Evolutionary conservation across 2,113 vertebrate species (phyloP), one percentile per base, ranked within the genome.

Genomic region (Hirundichthys speculiger): DNA sequence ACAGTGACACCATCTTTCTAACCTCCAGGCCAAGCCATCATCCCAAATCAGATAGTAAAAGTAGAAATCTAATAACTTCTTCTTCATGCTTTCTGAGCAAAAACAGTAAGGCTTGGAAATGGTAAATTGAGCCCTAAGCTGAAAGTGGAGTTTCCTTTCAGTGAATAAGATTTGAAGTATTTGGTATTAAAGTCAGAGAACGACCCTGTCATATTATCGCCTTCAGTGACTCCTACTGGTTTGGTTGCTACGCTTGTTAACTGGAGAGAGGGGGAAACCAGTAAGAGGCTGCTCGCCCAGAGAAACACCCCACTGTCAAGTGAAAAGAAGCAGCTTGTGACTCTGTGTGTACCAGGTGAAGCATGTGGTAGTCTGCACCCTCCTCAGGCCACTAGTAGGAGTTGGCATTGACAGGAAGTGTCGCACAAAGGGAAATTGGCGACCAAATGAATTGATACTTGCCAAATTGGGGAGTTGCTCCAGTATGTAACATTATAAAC

Each of bases 301-400:
- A 61, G 56, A 61, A 64, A 46, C 39, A 63, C 57, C 72, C 80
- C 1, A 15, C 60, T 55, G 72, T 80, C 55, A 72, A 73, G 69
- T 77, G 61, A 77, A 61, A 70, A 56, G 52, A 70, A 79, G 58
- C 77, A 83, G 70, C 73, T 79, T 83, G 77, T 61, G 49, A 53
- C 73, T 79, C 68, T 52, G 68, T 63, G 12, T 80, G 73, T 66
- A 57, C 72, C 79, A 83, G 77, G 64, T 84, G 79, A 73, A 80
- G 43, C 70, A 69, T 59, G 50, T 61, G 55, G 69, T 58, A 16
- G 77, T 73, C 54, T 51, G 50, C 67, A 64, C 69, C 22, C 65
- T 86, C 69, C 64, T 56, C 57, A 69, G 78, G 56, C 45, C 74
- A 83, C 51, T 50, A 74, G 50, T 52, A 24, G 43, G 75, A 86